These are phyloP conservation scores for Brachyhypopomus gauderio DNA, from an alignment of 2,113 vertebrate genomes.

Conservation along the genomic window DNA sequence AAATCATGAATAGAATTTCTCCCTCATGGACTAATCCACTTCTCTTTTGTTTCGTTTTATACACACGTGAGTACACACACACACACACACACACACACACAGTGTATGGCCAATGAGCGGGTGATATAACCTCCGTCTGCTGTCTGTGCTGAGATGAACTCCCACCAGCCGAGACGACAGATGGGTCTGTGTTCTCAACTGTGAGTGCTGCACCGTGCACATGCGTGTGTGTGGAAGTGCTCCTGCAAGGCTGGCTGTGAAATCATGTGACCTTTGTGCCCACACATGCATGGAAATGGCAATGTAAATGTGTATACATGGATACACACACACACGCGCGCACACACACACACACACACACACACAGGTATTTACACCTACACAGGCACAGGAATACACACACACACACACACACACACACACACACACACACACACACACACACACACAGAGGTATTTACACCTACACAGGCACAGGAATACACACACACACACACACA, in stretches of 20 bases:
- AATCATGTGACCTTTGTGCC: slow-evolving; percentile 1
- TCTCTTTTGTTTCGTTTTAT: slow-evolving; percentile 20
- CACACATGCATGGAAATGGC: slow-evolving; percentile 29
- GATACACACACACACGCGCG: background rate
- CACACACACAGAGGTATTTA: no score
- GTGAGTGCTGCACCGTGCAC: slow-evolving; percentile 1
- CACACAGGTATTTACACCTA: background rate
- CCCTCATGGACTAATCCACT: slow-evolving; percentile 30
- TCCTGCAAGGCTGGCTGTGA: background rate
- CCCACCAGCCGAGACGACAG: slow-evolving; percentile 57
- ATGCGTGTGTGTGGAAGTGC: slow-evolving; percentile 24
- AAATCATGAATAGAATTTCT: background rate
- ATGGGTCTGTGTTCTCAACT: slow-evolving; percentile 52
- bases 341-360: background rate
- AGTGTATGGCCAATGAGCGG: slow-evolving; percentile 36
- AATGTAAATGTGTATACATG: slow-evolving; percentile 15
- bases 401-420: no score
- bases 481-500: no score
- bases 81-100: slow-evolving; percentile 32
- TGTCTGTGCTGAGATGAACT: slow-evolving; percentile 58
- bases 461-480: no score
- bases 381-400: no score
- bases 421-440: no score
- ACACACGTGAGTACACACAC: background rate
- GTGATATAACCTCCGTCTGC: slow-evolving; percentile 60